Percentiles rank a stretch among this genome's conserved stretches.
Evolutionary conservation across 2,888 invertebrate genomes (phyloP).

Genomic region (Erebia aethiops): DNA sequence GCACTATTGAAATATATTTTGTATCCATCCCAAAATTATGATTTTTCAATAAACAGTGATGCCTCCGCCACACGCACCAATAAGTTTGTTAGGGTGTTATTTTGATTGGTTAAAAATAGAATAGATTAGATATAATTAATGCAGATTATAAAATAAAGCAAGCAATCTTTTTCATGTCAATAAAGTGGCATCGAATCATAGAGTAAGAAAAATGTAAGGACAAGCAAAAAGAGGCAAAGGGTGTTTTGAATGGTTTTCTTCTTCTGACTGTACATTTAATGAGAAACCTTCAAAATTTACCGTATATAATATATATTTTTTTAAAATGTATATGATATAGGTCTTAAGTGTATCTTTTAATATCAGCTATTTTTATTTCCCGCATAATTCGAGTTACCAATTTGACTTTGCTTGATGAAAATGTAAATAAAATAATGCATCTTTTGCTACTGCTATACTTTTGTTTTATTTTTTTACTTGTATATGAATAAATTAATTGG

Average conservation of each 20-base stretch:
- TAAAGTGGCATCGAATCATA: slow-evolving; percentile 52
- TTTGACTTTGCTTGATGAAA: slow-evolving; percentile 60
- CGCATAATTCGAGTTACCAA: slow-evolving; percentile 79
- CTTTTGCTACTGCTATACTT: slow-evolving; percentile 49
- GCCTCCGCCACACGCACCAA: too few species aligned
- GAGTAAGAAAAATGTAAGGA: slow-evolving; percentile 59
- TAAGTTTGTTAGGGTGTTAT: background rate
- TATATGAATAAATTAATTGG: slow-evolving; percentile 28
- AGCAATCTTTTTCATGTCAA: slow-evolving; percentile 46
- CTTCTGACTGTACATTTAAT: slow-evolving; percentile 69
- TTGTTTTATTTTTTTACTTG: slow-evolving; percentile 36
- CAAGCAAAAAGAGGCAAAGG: slow-evolving; percentile 80
- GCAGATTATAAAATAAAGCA: slow-evolving; percentile 21
- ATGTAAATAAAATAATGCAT: slow-evolving; percentile 66
- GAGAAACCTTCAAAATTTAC: slow-evolving; percentile 72
- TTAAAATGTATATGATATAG: slow-evolving; percentile 39
- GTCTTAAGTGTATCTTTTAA: slow-evolving; percentile 46
- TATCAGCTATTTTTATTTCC: slow-evolving; percentile 56
- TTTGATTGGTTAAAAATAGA: slow-evolving; percentile 24
- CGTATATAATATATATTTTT: too few species aligned
- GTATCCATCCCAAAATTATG: too few species aligned
- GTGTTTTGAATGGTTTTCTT: slow-evolving; percentile 75
- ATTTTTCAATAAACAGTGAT: too few species aligned
- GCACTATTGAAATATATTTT: too few species aligned
- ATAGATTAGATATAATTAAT: slow-evolving; percentile 29